phyloP scores from a whole-genome alignment of 2,113 vertebrate species.

The Trichomycterus rosablanca region DNA sequence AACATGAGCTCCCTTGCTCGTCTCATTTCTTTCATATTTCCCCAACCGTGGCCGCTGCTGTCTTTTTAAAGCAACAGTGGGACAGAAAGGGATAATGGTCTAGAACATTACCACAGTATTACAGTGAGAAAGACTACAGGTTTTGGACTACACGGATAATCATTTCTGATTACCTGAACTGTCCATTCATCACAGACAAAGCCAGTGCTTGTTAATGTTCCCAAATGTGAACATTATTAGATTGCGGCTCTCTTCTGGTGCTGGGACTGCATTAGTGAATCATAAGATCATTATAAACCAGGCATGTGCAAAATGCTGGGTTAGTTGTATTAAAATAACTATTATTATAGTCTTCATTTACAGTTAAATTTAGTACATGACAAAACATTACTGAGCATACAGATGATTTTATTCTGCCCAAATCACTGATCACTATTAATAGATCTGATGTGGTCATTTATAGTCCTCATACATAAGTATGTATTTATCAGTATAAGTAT shows the following conservation, averaged over 20 bases:
- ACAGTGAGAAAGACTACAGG: constrained; percentile 24
- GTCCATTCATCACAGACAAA: constrained; percentile 21
- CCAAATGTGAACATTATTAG: not conserved
- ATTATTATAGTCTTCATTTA: not conserved
- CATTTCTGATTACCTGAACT: constrained; percentile 21
- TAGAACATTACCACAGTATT: constrained; percentile 43
- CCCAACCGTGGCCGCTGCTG: constrained; percentile 27
- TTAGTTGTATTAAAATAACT: not conserved
- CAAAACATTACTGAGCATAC: constrained; percentile 12
- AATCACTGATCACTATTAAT: too few species aligned
- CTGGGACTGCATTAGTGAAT: not conserved
- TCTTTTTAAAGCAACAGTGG: constrained; percentile 32
- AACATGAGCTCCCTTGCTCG: constrained; percentile 20
- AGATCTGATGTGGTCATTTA: too few species aligned
- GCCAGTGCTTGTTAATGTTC: constrained; percentile 21
- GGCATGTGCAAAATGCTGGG: not conserved
- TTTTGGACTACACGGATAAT: constrained; percentile 29
- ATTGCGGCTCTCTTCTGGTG: not conserved
- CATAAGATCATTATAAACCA: not conserved
- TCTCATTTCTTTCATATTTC: constrained; percentile 21
- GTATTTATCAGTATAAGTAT: too few species aligned
- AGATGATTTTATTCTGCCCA: too few species aligned
- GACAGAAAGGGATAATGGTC: constrained; percentile 38
- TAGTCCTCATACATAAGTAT: too few species aligned
- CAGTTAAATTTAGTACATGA: constrained; percentile 14